phyloP scores from a whole-genome alignment of 1,140 invertebrate genomes.

The Diploscapter pachys region DNA sequence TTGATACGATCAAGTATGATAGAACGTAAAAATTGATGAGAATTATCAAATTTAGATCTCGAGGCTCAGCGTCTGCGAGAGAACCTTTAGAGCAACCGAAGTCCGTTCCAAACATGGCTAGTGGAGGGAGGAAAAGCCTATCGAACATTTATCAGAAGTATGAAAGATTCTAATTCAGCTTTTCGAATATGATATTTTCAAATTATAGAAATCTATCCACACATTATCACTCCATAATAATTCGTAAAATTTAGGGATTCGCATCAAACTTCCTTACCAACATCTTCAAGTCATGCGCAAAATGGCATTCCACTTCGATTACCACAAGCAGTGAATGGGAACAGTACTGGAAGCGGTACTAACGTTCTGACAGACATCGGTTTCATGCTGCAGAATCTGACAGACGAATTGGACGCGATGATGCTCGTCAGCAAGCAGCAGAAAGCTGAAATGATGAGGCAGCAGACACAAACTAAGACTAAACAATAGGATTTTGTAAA shows the following conservation, averaged over 20 bases:
- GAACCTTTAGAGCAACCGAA: too few species aligned
- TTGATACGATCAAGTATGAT: slow-evolving; percentile 80
- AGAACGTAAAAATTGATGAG: background rate
- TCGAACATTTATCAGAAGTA: slow-evolving; percentile 16
- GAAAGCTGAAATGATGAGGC: too few species aligned
- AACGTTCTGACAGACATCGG: slow-evolving; percentile 15
- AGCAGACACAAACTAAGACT: too few species aligned
- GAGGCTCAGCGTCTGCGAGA: background rate
- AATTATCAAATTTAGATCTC: background rate
- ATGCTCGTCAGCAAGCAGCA: background rate
- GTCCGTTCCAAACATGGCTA: too few species aligned
- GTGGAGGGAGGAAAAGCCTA: background rate
- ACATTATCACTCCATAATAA: slow-evolving; percentile 14
- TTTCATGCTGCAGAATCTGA: slow-evolving; percentile 11
- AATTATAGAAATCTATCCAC: slow-evolving; percentile 6
- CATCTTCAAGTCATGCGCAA: background rate
- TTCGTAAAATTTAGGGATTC: background rate
- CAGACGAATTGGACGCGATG: slow-evolving; percentile 15
- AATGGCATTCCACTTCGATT: background rate
- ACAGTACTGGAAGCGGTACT: background rate
- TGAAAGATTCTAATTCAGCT: background rate
- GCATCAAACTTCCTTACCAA: background rate
- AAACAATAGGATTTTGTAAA: too few species aligned
- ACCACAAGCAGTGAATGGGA: background rate
- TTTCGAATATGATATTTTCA: background rate